Base-by-base conservation (phyloP, 2,797 vertebrate genomes). In the Gambelia wislizenii region DNA sequence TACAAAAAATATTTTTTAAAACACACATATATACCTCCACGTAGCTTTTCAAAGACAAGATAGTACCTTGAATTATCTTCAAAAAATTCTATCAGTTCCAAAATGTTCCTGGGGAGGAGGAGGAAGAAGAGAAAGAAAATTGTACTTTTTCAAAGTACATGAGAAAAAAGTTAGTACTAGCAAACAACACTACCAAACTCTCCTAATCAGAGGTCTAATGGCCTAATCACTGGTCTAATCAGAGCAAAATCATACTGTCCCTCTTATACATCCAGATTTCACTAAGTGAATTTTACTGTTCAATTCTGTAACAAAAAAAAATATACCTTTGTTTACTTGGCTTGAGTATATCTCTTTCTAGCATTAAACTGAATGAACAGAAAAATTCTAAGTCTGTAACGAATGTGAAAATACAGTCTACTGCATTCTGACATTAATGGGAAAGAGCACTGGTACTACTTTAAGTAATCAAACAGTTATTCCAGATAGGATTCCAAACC, bases 71-170 rank as follows among this genome's bases (percentile, higher is more conserved):
- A 89, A 80, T 97, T 97, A 92, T 99, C 99, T 97, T 99, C 99
- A 97, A 99, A 99, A 96, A 99, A 99, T 95, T 99, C 98, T 92
- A 98, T 98, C 95, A 99, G 95, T 94, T 99, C 98, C 97, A 99
- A 97, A 96, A 99, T 98, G 95, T 99, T 99, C 97, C 99, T 99
- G 96, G 76, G 87, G 90, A 72, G 88, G 90, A 18, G 18, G 18
- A 86, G n/a, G 20, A 79, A 93, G 88, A 87, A 88, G n/a, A 27
- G 78, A 93, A 88, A 87, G 64, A 70, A 89, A 49, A 90, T 0
- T 79, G 36, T 78, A 87, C 25, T n/a, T 27, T 47, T 88, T 47
- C 30, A 16, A 27, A 36, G 25, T 59, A 72, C 30, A 4, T 42
- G 76, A 69, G 36, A 30, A 76, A 44, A 69, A 27, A 6, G 18